Conservation (phyloP, 2,888 invertebrate species). For the Caenorhabditis macrosperma region DNA sequence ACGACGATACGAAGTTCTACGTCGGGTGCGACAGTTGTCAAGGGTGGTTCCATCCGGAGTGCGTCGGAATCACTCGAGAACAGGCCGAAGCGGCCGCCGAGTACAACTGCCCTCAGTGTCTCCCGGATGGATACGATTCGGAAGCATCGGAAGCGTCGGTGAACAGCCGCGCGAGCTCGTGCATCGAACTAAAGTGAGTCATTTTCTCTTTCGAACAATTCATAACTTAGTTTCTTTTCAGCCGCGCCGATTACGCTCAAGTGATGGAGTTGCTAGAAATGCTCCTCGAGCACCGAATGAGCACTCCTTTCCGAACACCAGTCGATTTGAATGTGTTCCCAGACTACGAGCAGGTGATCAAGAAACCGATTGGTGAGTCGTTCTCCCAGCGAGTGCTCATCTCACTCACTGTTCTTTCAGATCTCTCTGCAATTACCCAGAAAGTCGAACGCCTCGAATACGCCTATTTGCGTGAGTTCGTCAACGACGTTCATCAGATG, state of each 20-base stretch:
- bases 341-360: constrained; percentile 89
- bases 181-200: constrained; percentile 18
- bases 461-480: constrained; percentile 86
- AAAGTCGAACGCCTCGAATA: constrained; percentile 80
- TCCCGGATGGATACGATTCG: constrained; percentile 45
- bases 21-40: constrained; percentile 99
- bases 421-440: constrained; percentile 88
- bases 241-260: constrained; percentile 60
- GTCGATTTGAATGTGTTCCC: constrained; percentile 96
- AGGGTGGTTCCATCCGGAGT: constrained; percentile 98
- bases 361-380: constrained; percentile 81
- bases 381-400: constrained; percentile 68
- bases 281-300: constrained; percentile 83
- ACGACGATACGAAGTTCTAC: constrained; percentile 98
- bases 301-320: constrained; percentile 98
- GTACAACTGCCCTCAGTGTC: constrained; percentile 95
- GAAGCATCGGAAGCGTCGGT: constrained; percentile 34
- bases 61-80: constrained; percentile 86
- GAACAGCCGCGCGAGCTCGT: constrained; percentile 26
- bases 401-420: too few species aligned
- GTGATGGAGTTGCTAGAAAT: constrained; percentile 64
- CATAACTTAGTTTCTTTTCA: constrained; percentile 26
- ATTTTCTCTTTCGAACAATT: background rate
- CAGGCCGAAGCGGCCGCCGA: constrained; percentile 91
- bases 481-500: constrained; percentile 97